phyloP scores from a whole-genome alignment of 2,888 invertebrate genomes.

The Dastarcus helophoroides region DNA sequence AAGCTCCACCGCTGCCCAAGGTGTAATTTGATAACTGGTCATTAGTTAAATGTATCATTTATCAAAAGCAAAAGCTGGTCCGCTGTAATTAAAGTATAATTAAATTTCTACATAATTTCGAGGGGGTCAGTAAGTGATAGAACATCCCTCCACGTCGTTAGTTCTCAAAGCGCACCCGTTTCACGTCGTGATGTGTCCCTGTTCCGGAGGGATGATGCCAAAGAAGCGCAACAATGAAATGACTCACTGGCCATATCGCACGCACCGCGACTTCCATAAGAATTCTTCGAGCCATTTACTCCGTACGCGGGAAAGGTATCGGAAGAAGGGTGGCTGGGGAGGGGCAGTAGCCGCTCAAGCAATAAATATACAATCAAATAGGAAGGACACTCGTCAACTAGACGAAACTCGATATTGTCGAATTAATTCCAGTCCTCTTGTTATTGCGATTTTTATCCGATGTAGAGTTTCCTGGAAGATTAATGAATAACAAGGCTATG shows the following conservation, averaged over 20 bases:
- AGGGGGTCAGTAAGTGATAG: constrained; percentile 27
- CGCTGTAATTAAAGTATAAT: constrained; percentile 35
- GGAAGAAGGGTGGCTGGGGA: too few relatives aligned
- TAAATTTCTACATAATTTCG: constrained; percentile 34
- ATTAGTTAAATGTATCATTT: constrained; percentile 38
- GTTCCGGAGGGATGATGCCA: neutral
- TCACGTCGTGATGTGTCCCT: neutral
- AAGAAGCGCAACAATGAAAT: constrained; percentile 15
- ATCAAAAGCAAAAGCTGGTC: constrained; percentile 28
- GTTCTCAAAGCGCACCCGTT: constrained; percentile 7
- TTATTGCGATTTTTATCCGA: too few relatives aligned
- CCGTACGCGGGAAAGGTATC: neutral
- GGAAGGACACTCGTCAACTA: too few relatives aligned
- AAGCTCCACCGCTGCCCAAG: constrained; percentile 21
- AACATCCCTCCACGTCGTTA: constrained; percentile 4
- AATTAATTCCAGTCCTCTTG: too few relatives aligned
- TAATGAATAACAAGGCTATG: too few relatives aligned
- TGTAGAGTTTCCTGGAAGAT: too few relatives aligned
- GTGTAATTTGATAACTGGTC: constrained; percentile 37
- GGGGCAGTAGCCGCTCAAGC: too few relatives aligned
- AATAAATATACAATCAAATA: too few relatives aligned
- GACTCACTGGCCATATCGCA: constrained; percentile 17
- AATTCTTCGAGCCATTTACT: constrained; percentile 10
- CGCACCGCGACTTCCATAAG: constrained; percentile 15
- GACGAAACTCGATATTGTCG: too few relatives aligned